Evolutionary conservation across 2,113 vertebrate species (phyloP).

Genomic region (Tilapia sparmanii): DNA sequence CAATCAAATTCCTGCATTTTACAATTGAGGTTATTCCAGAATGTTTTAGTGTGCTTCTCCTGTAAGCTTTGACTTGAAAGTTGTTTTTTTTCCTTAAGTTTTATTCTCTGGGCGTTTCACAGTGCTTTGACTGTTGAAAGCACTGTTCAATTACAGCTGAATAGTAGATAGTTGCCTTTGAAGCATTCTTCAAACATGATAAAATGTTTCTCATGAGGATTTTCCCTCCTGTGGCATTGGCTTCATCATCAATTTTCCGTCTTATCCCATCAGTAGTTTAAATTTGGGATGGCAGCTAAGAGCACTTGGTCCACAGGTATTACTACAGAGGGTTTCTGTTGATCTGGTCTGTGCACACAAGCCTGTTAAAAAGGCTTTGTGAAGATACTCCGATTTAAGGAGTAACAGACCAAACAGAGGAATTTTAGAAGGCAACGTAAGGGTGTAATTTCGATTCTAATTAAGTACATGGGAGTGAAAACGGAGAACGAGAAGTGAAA

Average conservation of each 20-base stretch:
- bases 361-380: background rate
- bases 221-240: background rate
- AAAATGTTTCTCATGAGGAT: conserved; percentile 12
- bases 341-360: background rate
- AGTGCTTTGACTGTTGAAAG: conserved; percentile 37
- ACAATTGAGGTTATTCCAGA: background rate
- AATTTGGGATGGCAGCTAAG: background rate
- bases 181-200: conserved; percentile 29
- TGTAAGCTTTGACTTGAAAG: conserved; percentile 9
- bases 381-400: background rate
- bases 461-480: background rate
- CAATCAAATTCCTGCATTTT: background rate
- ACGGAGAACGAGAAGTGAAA: background rate
- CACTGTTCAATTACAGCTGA: conserved; percentile 16
- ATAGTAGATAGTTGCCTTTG: background rate
- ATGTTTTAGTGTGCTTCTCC: background rate
- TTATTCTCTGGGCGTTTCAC: background rate
- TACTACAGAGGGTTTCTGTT: background rate
- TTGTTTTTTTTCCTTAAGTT: background rate
- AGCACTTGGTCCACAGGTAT: background rate
- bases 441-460: background rate
- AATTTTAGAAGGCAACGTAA: background rate
- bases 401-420: background rate
- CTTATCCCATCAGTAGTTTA: background rate
- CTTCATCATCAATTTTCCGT: background rate